phyloP scores from a whole-genome alignment of 2,113 vertebrate species.

The Acrocephalus kingi region DNA sequence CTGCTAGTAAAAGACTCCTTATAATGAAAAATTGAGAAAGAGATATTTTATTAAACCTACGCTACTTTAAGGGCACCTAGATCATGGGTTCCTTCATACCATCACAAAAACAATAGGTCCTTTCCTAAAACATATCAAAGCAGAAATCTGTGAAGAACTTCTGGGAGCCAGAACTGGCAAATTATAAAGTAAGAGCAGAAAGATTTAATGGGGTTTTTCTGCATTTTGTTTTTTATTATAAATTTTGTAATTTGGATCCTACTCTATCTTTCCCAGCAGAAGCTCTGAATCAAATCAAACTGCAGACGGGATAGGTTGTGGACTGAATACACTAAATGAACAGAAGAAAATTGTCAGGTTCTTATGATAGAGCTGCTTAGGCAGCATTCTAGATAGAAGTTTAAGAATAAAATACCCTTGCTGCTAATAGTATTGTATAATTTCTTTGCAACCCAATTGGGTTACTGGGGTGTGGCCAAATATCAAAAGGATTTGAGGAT shows the following conservation, averaged over 20 bases:
- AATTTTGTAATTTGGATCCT: neutral
- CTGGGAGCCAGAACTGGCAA: rapidly evolving
- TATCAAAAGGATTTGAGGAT: neutral
- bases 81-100: neutral
- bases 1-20: neutral
- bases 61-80: neutral
- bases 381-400: neutral
- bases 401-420: neutral
- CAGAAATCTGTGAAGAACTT: neutral
- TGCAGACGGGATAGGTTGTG: neutral
- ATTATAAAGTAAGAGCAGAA: neutral
- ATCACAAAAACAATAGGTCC: neutral
- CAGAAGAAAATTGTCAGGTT: neutral
- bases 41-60: neutral
- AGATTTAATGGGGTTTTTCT: neutral
- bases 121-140: neutral
- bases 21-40: neutral
- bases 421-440: neutral
- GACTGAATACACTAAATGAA: neutral
- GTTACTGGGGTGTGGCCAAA: neutral
- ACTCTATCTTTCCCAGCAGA: neutral
- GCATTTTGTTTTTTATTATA: neutral
- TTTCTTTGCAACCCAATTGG: neutral
- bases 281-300: neutral
- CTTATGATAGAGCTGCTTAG: neutral